These are phyloP conservation scores for Crambe crambe DNA, from an alignment of 37 sponge, comb jelly and placozoan genomes.

Conservation along the genomic window DNA sequence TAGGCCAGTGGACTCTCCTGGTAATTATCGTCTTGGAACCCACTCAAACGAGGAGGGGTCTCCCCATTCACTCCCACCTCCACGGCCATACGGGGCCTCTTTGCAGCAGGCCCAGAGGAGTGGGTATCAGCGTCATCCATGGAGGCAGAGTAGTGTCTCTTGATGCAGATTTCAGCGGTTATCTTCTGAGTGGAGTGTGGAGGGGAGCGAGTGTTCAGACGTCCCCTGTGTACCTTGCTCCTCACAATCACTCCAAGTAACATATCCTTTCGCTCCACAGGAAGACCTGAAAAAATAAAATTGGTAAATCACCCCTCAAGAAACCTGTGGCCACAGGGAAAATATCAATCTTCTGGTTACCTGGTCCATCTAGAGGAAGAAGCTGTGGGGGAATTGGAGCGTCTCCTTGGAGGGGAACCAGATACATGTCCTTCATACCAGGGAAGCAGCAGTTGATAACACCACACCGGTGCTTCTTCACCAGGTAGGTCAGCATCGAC, in stretches of 20 bases:
- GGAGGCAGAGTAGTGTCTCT: slow-evolving; percentile 20
- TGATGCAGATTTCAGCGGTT: neutral
- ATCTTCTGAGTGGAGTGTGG: neutral
- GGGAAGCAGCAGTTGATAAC: slow-evolving; percentile 26
- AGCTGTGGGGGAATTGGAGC: slow-evolving; percentile 40
- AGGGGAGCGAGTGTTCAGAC: neutral
- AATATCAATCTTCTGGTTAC: neutral
- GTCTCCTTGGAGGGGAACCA: slow-evolving; percentile 49
- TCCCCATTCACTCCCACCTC: slow-evolving; percentile 12
- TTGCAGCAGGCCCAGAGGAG: neutral
- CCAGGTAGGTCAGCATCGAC: slow-evolving; percentile 65
- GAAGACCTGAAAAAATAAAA: slow-evolving; percentile 45
- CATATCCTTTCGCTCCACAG: slow-evolving; percentile 17
- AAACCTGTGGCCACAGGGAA: neutral
- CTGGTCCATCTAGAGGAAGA: slow-evolving; percentile 40
- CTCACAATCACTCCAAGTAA: slow-evolving; percentile 62
- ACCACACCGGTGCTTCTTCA: slow-evolving; percentile 67
- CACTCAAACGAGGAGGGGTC: slow-evolving; percentile 9
- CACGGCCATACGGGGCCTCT: neutral
- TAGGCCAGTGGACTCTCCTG: neutral
- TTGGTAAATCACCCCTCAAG: neutral
- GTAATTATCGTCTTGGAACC: neutral
- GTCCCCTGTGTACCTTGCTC: slow-evolving; percentile 1
- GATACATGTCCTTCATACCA: slow-evolving; percentile 80
- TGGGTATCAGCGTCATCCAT: neutral